Evolutionary conservation across 2,888 invertebrate species (phyloP), one percentile per base, ranked within the genome.

Genomic region (Nezara viridula): DNA sequence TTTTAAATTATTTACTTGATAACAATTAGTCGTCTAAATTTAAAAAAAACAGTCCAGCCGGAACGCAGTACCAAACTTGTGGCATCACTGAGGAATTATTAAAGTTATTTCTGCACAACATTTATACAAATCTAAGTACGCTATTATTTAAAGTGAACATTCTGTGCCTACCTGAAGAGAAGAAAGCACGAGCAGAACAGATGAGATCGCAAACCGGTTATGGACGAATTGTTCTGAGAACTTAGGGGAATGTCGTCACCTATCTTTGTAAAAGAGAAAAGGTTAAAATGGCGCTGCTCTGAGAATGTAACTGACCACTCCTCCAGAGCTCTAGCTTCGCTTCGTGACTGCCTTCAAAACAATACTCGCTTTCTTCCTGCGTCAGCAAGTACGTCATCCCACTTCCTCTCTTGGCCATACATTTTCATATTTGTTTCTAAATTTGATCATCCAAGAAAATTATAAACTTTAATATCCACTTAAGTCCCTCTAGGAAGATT

Each of bases 321-420:
- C 81, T 44, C 44, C 81, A 14, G 44, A n/a, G n/a, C n/a, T 37
- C 37, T 21, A 73, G 2, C 6, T 16, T 47, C 7, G 1, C 77
- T 81, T 44, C 81, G 81, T 81, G 44, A 81, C 81, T 81, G 81
- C 5, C 44, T 81, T n/a, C 6, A 81, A 81, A 81, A 47, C 44
- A 81, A 81, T 47, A 47, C 81, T 44, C 81, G n/a, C 81, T 44
- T 44, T 81, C 81, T 44, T 37, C 12, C 44, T 81, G 81, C 81
- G 81, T 81, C 81, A 81, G 81, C 40, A n/a, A 81, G n/a, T 47
- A 81, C 81, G 81, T 81, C 81, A 81, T n/a, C 24, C n/a, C n/a
- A 24, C 44, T 81, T 81, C 81, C 81, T 81, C 44, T 81, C 44
- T 47, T 40, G 44, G 7, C 2, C n/a, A 10, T 21, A 9, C 66